These are phyloP conservation scores for Phataginus tricuspis DNA, from an alignment of 2,797 vertebrate species.

Conservation along the genomic window DNA sequence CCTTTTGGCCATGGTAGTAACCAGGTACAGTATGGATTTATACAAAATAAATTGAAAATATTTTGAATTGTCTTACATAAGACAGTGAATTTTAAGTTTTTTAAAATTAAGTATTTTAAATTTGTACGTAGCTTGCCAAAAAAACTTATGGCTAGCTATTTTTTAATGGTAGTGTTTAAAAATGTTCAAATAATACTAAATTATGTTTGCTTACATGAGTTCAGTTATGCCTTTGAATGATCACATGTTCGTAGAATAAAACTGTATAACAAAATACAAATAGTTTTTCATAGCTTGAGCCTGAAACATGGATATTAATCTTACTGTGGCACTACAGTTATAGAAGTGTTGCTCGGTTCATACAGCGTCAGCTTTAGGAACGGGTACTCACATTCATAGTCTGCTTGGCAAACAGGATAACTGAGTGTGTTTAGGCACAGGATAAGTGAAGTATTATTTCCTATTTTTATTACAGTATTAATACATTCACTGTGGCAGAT, in stretches of 20 bases:
- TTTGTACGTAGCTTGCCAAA: slow-evolving; percentile 17
- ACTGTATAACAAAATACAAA: slow-evolving; percentile 15
- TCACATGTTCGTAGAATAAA: background rate
- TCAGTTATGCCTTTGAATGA: background rate
- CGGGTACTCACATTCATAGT: background rate
- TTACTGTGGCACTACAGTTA: background rate
- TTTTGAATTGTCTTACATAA: slow-evolving; percentile 45
- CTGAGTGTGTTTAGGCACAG: slow-evolving; percentile 5
- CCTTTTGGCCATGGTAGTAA: slow-evolving; percentile 94
- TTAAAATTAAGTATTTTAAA: slow-evolving; percentile 42
- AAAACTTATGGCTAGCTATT: slow-evolving; percentile 15
- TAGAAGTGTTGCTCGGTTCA: background rate
- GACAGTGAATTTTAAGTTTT: background rate
- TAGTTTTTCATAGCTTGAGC: background rate
- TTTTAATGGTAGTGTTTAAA: slow-evolving; percentile 20
- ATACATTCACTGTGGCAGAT: background rate
- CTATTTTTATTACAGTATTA: background rate
- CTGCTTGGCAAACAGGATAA: background rate
- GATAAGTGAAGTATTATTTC: background rate
- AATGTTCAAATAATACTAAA: slow-evolving; percentile 27
- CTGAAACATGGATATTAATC: slow-evolving; percentile 8
- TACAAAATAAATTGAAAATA: slow-evolving; percentile 45
- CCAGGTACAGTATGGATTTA: slow-evolving; percentile 87
- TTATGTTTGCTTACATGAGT: background rate
- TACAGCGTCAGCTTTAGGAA: background rate